Percentiles rank a stretch among this genome's conserved stretches.
phyloP scores from a whole-genome alignment of 2,888 invertebrate species.

The Liodrosophila aerea region DNA sequence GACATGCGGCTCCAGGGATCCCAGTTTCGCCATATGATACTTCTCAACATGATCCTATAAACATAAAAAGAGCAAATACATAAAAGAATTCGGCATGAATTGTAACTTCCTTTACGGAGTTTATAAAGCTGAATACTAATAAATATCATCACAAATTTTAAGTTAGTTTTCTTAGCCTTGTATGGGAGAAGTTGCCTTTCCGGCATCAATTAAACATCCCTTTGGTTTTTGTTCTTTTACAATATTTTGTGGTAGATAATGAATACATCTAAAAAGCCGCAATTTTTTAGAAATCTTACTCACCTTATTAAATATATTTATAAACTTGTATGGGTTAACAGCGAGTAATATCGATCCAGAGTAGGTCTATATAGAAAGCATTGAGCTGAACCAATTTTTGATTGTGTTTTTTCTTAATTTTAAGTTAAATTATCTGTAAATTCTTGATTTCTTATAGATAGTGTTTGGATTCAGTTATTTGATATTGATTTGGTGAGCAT shows the following conservation, averaged over 20 bases:
- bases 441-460: not conserved
- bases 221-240: too few species aligned
- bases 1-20: slow-evolving; percentile 92
- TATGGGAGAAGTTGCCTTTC: too few species aligned
- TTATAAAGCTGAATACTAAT: too few species aligned
- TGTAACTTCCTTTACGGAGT: too few species aligned
- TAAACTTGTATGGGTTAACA: slow-evolving; percentile 96
- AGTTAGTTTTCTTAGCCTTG: too few species aligned
- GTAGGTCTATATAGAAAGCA: slow-evolving; percentile 87
- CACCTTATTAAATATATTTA: slow-evolving; percentile 94
- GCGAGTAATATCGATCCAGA: slow-evolving; percentile 96
- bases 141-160: too few species aligned
- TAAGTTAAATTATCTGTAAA: not conserved
- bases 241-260: too few species aligned
- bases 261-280: too few species aligned
- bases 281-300: slow-evolving; percentile 84
- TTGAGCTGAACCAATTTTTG: slow-evolving; percentile 28
- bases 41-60: slow-evolving; percentile 90
- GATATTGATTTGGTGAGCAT: too few species aligned
- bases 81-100: too few species aligned
- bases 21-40: slow-evolving; percentile 92
- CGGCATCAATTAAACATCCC: too few species aligned
- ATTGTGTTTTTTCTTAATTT: not conserved
- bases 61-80: slow-evolving; percentile 63
- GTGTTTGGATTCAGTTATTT: too few species aligned